phyloP scores from a whole-genome alignment of 2,888 invertebrate species.

The Halictus quadricinctus region DNA sequence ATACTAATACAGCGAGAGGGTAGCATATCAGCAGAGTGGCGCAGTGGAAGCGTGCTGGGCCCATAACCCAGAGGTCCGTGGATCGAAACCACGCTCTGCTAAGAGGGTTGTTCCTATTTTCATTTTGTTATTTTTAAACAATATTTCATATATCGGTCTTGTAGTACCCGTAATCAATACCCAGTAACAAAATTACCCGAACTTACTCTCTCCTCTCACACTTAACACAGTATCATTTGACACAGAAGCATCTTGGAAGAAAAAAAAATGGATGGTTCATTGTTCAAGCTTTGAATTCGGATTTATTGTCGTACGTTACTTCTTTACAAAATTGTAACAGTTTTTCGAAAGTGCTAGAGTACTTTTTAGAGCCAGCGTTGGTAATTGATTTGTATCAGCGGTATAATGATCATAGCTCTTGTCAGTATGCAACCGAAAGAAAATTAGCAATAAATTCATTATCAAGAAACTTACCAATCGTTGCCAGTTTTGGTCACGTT shows the following conservation, averaged over 20 bases:
- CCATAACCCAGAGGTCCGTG: slow-evolving; percentile 70
- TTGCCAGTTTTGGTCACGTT: slow-evolving; percentile 87
- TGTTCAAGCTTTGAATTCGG: neutral
- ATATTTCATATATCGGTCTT: neutral
- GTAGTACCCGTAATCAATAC: neutral
- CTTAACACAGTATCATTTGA: neutral
- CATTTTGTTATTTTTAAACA: neutral
- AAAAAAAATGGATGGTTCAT: neutral
- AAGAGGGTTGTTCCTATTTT: neutral
- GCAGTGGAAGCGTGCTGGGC: slow-evolving; percentile 71
- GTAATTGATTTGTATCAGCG: neutral
- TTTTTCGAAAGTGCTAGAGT: neutral
- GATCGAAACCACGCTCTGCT: slow-evolving; percentile 69
- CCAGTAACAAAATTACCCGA: neutral
- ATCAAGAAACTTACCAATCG: slow-evolving; percentile 84
- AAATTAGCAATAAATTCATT: no score
- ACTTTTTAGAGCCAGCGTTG: neutral
- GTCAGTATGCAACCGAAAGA: no score
- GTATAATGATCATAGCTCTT: no score
- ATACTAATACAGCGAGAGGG: neutral
- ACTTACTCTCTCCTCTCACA: neutral
- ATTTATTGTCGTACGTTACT: neutral
- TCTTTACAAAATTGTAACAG: neutral
- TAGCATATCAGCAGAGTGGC: slow-evolving; percentile 61
- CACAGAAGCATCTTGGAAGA: neutral